A percentile compares a stretch with the other conserved stretches of the same genome.
phyloP scores from a whole-genome alignment of 2,113 vertebrate genomes.

The Alectura lathami region DNA sequence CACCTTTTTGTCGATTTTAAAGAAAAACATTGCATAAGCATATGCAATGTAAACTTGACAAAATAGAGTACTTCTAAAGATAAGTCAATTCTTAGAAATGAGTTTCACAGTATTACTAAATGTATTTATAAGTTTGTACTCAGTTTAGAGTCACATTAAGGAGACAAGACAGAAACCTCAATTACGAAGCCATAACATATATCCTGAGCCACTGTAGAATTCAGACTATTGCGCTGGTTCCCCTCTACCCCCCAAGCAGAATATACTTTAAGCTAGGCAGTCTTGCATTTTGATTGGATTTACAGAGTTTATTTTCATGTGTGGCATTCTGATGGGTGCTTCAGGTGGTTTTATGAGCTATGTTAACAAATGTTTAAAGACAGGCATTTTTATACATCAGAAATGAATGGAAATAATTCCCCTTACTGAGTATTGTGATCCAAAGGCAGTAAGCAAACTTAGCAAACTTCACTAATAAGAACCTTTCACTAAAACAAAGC shows the following conservation, averaged over 20 bases:
- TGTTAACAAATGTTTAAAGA: background rate
- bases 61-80: background rate
- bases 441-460: background rate
- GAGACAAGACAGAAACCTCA: background rate
- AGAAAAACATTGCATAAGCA: slow-evolving; percentile 44
- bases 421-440: background rate
- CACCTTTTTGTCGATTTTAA: slow-evolving; percentile 57
- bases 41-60: slow-evolving; percentile 24
- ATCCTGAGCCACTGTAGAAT: background rate
- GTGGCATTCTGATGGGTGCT: background rate
- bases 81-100: background rate
- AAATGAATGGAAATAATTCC: background rate
- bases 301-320: background rate
- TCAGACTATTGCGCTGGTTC: background rate
- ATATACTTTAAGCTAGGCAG: background rate
- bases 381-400: background rate
- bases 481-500: background rate
- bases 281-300: background rate
- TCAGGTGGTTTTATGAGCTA: background rate
- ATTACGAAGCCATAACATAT: background rate
- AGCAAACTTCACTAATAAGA: background rate
- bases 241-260: rapidly evolving
- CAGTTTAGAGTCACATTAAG: background rate
- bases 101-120: background rate
- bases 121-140: background rate